phyloP scores from a whole-genome alignment of 2,113 vertebrate species.

The Cyanocitta stelleri region DNA sequence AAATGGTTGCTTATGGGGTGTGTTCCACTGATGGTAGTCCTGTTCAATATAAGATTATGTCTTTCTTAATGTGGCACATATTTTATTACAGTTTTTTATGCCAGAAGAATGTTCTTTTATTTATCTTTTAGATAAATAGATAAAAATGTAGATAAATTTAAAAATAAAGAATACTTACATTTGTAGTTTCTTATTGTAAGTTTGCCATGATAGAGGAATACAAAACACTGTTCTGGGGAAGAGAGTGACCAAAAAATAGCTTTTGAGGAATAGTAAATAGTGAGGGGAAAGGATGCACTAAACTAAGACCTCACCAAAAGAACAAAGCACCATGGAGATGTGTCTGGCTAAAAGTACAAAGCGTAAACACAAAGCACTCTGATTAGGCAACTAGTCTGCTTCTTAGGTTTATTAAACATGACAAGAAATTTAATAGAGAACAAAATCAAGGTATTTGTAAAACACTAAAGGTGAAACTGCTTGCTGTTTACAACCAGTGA shows the following conservation, averaged over 20 bases:
- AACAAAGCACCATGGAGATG: neutral
- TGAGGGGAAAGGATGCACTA: neutral
- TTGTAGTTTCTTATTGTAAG: neutral
- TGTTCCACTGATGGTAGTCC: neutral
- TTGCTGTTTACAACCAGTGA: neutral
- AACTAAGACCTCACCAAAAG: neutral
- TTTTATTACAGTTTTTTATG: constrained; percentile 1
- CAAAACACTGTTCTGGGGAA: neutral
- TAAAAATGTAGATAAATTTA: neutral
- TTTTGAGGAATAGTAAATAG: neutral
- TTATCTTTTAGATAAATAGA: neutral
- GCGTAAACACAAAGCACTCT: neutral
- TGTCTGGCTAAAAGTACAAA: constrained; percentile 9
- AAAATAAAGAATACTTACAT: neutral
- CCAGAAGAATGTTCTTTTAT: neutral
- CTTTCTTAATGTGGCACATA: neutral
- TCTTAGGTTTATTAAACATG: constrained; percentile 48
- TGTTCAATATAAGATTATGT: neutral
- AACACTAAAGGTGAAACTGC: neutral
- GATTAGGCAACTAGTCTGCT: constrained; percentile 42
- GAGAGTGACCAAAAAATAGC: neutral
- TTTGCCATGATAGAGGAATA: constrained; percentile 1
- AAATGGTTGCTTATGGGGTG: neutral
- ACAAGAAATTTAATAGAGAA: constrained; percentile 43
- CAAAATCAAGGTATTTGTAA: constrained; percentile 44